Evolutionary conservation across 2,888 invertebrate species (phyloP), one percentile per base, ranked within the genome.

Genomic region (Nycteola revayana): DNA sequence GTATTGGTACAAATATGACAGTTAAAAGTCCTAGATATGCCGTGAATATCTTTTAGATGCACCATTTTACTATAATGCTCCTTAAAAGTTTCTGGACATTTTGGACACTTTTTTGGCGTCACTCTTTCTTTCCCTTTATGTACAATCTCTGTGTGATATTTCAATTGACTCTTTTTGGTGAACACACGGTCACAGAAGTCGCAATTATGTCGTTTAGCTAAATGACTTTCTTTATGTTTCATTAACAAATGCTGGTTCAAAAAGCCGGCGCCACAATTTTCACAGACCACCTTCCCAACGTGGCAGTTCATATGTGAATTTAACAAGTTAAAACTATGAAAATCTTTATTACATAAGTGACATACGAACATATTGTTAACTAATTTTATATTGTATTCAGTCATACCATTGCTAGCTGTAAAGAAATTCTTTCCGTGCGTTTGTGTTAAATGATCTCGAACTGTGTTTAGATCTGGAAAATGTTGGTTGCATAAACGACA

Each of bases 71-170:
- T 65, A 32, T 76, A 74, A 49, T 79, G 66, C 25, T 79, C 76
- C 39, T 64, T 74, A 22, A 80, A 81, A 0, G 57, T 65, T 33
- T 65, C 39, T 0, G 51, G 11, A 32, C 80, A 81, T 10, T 64
- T 55, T 0, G 66, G 55, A 33, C 80, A 81, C 28, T 69, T 71
- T 24, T 71, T 70, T 1, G 36, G 32, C 14, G 49, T 68, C 0
- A 55, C 56, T 9, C 67, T 52, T 1, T 57, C 50, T 29, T 61
- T 70, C 0, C 70, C 66, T 44, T 66, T 66, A 8, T 80, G 87
- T 1, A 76, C 59, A 2, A 74, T 75, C 30, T 76, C 70, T 2
- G 68, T 76, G 25, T 90, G 90, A 17, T 87, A 81, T 32, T 77
- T 80, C 9, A 85, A 41, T 1, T 87, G 80, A 28, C 80, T 77